Conservation (phyloP, 2,797 vertebrate genomes). For the Tiaroga cobitis region DNA sequence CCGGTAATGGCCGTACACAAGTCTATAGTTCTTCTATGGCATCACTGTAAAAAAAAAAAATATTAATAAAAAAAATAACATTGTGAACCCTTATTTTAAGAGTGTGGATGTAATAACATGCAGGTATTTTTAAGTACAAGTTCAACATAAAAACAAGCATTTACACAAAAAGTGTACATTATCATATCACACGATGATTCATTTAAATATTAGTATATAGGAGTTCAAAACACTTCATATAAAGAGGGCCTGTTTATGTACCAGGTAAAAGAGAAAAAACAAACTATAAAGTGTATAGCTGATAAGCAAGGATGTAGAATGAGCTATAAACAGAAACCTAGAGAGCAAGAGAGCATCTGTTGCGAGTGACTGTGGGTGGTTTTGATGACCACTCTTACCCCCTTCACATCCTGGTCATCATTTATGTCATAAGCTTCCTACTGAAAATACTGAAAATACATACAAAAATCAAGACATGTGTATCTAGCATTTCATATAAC, state of each 20-base stretch:
- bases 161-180: no score
- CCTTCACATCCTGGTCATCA: not conserved
- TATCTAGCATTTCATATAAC: not conserved
- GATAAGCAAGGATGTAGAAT: not conserved
- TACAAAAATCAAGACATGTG: not conserved
- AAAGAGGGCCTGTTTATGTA: not conserved
- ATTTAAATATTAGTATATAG: not conserved
- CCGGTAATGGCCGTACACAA: no score
- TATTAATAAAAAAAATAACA: no score
- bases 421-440: not conserved
- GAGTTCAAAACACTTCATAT: not conserved
- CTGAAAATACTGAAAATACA: not conserved
- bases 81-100: no score
- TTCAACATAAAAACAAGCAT: no score
- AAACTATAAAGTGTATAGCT: not conserved
- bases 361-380: conserved; percentile 7
- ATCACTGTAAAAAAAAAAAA: no score
- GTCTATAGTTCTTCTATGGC: no score
- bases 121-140: no score
- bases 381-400: not conserved
- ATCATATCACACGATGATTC: not conserved
- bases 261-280: not conserved
- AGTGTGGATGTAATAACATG: no score
- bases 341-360: not conserved
- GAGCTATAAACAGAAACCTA: not conserved